phyloP scores from a whole-genome alignment of 2,888 invertebrate genomes.

The Gerosis bhagava region DNA sequence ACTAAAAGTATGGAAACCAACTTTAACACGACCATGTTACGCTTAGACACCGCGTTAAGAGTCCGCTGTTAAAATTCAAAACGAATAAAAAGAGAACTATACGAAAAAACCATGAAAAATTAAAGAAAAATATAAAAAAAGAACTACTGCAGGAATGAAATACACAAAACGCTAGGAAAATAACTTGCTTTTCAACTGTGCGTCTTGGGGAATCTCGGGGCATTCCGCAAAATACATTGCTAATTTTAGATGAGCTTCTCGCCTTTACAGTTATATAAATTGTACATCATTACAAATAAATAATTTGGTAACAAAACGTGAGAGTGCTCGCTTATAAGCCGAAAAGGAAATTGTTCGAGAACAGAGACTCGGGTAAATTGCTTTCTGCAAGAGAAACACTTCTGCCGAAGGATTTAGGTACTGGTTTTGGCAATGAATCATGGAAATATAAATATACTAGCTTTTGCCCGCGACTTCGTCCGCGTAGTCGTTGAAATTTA shows the following conservation, averaged over 20 bases:
- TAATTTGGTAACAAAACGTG: conserved; percentile 3
- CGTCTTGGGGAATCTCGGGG: conserved; percentile 8
- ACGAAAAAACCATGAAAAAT: conserved; percentile 19
- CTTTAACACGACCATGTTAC: conserved; percentile 8
- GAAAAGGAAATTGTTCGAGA: conserved; percentile 12
- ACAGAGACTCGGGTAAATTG: conserved; percentile 8
- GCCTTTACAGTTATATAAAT: background rate
- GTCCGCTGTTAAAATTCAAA: conserved; percentile 13
- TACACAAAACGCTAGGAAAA: conserved; percentile 5
- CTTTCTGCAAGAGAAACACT: too few relatives aligned
- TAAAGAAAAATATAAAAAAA: too few relatives aligned
- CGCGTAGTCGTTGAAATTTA: too few relatives aligned
- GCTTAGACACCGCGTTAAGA: conserved; percentile 9
- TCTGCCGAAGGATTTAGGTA: too few relatives aligned
- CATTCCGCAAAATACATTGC: background rate
- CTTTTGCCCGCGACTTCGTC: too few relatives aligned
- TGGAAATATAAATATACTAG: too few relatives aligned
- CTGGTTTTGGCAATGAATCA: too few relatives aligned
- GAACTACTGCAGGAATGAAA: conserved; percentile 14
- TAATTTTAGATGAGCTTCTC: too few relatives aligned
- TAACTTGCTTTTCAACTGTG: conserved; percentile 5
- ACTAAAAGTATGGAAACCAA: conserved; percentile 5
- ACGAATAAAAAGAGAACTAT: conserved; percentile 12
- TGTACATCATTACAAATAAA: conserved; percentile 12
- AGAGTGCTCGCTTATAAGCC: conserved; percentile 4